A percentile compares a stretch with the other conserved stretches of the same genome.
These are phyloP conservation scores for Drosophila malerkotliana DNA, from an alignment of 1,140 invertebrate species.

Conservation along the genomic window DNA sequence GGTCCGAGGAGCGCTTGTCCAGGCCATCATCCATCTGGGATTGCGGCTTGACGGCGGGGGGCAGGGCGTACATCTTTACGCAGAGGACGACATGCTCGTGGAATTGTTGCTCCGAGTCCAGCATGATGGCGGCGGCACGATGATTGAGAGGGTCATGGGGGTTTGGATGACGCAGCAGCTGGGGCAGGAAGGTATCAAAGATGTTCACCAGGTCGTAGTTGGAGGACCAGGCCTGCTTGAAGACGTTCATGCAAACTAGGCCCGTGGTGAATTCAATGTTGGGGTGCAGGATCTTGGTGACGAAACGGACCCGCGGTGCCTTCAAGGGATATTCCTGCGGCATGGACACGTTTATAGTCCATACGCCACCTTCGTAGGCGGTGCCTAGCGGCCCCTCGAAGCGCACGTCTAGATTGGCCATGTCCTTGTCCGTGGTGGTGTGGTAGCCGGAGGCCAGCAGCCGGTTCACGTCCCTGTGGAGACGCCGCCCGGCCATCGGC, in stretches of 20 bases:
- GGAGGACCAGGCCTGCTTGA: slow-evolving; percentile 97
- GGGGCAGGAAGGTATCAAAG: slow-evolving; percentile 99
- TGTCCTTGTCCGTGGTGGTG: slow-evolving; percentile 97
- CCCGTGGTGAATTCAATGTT: slow-evolving; percentile 99
- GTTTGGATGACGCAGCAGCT: slow-evolving; percentile 99
- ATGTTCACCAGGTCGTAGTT: slow-evolving; percentile 99
- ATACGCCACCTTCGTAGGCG: slow-evolving; percentile 99
- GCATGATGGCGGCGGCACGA: slow-evolving; percentile 98
- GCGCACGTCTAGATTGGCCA: slow-evolving; percentile 99
- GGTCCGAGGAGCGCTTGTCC: slow-evolving; percentile 62
- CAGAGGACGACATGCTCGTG: slow-evolving; percentile 99
- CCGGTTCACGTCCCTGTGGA: slow-evolving; percentile 99
- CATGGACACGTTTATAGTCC: slow-evolving; percentile 99
- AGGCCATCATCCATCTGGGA: slow-evolving; percentile 33
- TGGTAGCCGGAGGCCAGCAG: slow-evolving; percentile 99
- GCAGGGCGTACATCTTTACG: slow-evolving; percentile 96
- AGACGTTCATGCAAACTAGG: slow-evolving; percentile 99
- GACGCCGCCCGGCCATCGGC: slow-evolving; percentile 99
- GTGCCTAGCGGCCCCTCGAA: slow-evolving; percentile 99
- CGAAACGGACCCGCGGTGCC: slow-evolving; percentile 99
- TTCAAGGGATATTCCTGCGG: slow-evolving; percentile 99
- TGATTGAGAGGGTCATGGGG: slow-evolving; percentile 98
- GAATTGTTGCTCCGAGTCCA: slow-evolving; percentile 99
- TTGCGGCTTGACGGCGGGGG: slow-evolving; percentile 14
- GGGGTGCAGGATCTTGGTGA: slow-evolving; percentile 99